These are phyloP conservation scores for Busseola fusca DNA, from an alignment of 2,888 invertebrate genomes.

Conservation along the genomic window DNA sequence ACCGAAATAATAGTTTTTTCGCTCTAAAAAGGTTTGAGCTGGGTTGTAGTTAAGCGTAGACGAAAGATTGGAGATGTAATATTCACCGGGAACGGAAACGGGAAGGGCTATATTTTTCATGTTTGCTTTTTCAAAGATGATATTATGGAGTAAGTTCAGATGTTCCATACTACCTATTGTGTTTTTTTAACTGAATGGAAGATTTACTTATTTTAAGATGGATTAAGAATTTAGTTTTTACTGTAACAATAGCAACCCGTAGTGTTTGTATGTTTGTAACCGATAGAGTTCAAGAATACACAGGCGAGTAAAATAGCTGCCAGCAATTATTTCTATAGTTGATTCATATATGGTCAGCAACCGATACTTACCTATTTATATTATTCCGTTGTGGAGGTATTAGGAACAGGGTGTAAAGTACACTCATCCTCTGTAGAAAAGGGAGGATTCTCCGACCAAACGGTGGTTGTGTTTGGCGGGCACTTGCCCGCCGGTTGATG, in stretches of 20 bases:
- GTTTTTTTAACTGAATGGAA: neutral
- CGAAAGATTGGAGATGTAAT: slow-evolving; percentile 51
- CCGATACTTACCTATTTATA: neutral
- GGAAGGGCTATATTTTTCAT: slow-evolving; percentile 25
- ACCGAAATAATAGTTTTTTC: slow-evolving; percentile 74
- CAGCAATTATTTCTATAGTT: neutral
- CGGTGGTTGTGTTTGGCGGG: too few species aligned
- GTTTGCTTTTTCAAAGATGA: slow-evolving; percentile 27
- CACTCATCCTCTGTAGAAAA: too few species aligned
- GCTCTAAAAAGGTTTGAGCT: slow-evolving; percentile 61
- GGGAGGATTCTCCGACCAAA: too few species aligned
- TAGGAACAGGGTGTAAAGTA: too few species aligned
- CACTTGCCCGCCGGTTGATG: too few species aligned
- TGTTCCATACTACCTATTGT: neutral
- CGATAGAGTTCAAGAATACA: neutral
- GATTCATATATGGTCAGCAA: slow-evolving; percentile 13
- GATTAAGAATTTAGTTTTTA: neutral
- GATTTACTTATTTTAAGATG: too few species aligned
- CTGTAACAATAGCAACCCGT: neutral
- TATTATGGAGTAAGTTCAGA: slow-evolving; percentile 3
- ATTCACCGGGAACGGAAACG: slow-evolving; percentile 33
- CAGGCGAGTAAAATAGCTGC: neutral
- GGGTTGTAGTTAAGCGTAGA: slow-evolving; percentile 51
- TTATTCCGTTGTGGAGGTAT: too few species aligned
- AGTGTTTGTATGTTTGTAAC: neutral